Base-by-base conservation (phyloP, 2,797 vertebrate species). In the Harpagifer antarcticus region DNA sequence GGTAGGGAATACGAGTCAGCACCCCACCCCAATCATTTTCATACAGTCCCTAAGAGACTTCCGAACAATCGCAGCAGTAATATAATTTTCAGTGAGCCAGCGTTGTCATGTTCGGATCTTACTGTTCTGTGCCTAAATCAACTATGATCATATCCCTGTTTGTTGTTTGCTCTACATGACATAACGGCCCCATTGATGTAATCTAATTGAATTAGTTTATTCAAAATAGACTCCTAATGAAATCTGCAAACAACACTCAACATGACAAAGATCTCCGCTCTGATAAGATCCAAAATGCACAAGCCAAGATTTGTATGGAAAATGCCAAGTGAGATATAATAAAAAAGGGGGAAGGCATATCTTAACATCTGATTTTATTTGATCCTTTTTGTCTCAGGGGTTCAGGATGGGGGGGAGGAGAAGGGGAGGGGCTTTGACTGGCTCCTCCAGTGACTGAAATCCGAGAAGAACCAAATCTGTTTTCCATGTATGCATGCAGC, bases 401-500 rank as follows among this genome's bases (percentile, higher is more conserved):
- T 76, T 82, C 66, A 33, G 77, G 78, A 43, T 3, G 13, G 48
- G n/a, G 10, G 45, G 4, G 3, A 9, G 12, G 3, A 19, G 31
- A 33, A 73, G 16, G 62, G 78, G 66, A 76, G 53, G 42, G 81
- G 79, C 59, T 79, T 69, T 77, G 86, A 78, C 81, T 76, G 81
- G 78, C 87, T 91, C 79, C 84, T 83, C 86, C 50, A 59, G 82
- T 90, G 90, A 90, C 92, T 93, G 94, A 95, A 94, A 94, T 89
- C 82, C 47, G 90, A 94, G 93, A 81, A 72, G 87, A 90, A 89
- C 84, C 92, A 93, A 94, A 90, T 93, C 91, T 94, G 91, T 93
- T 94, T 93, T 93, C 91, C 91, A 92, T 93, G 92, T 91, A 92
- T 87, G 86, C 85, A 61, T 56, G 92, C 91, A 93, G 91, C 92